These are phyloP conservation scores for Nesogale talazaci DNA, from an alignment of 2,113 vertebrate genomes.

Conservation along the genomic window DNA sequence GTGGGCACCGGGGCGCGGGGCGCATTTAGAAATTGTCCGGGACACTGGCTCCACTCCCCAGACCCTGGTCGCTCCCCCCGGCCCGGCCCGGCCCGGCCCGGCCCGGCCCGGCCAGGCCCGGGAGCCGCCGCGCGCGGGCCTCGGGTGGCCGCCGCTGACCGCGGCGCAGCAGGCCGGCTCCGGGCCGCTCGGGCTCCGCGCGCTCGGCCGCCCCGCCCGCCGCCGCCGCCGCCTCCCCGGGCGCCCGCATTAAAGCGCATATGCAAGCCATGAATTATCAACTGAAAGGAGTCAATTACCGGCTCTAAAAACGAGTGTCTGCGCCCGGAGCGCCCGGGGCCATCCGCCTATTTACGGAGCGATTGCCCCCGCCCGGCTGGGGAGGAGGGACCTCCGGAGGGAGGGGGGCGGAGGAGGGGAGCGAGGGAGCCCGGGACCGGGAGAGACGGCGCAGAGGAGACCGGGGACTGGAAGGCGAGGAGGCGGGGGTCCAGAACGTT, in stretches of 20 bases:
- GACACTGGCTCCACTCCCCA: background rate
- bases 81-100: background rate
- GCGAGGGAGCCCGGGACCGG: background rate
- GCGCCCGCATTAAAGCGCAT: constrained; percentile 87
- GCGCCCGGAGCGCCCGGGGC: constrained; percentile 93
- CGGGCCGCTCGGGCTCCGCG: background rate
- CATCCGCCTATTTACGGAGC: constrained; percentile 82
- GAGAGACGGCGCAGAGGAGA: background rate
- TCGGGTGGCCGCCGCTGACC: background rate
- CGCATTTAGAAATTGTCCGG: background rate
- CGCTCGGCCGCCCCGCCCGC: constrained; percentile 54
- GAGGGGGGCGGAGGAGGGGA: background rate
- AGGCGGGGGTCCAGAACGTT: background rate
- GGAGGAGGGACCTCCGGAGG: constrained; percentile 17
- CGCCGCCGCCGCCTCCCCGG: constrained; percentile 59
- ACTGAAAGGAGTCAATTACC: constrained; percentile 99
- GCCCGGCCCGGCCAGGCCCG: background rate
- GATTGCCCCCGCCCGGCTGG: constrained; percentile 66
- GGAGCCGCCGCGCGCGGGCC: too few species aligned
- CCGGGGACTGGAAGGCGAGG: background rate
- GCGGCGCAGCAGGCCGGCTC: background rate
- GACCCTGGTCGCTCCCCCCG: background rate
- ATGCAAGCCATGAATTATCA: constrained; percentile 99
- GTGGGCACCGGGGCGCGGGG: too few species aligned
- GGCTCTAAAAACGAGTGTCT: constrained; percentile 97